phyloP scores from a whole-genome alignment of 1,140 invertebrate genomes.

The Asbolus verrucosus region DNA sequence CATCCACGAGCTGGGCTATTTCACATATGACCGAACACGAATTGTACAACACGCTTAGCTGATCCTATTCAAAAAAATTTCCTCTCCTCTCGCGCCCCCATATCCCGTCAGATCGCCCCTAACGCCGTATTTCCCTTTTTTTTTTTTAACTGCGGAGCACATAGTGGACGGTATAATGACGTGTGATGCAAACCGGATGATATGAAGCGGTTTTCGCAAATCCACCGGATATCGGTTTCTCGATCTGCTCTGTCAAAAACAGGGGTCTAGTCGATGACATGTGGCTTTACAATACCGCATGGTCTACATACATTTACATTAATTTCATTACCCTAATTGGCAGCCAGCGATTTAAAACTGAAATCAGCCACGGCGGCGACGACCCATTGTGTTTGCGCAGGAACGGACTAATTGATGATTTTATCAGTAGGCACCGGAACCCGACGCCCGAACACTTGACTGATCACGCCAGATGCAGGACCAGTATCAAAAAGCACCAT shows the following conservation, averaged over 20 bases:
- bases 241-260: constrained; percentile 53
- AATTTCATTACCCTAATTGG: constrained; percentile 55
- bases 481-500: constrained; percentile 31
- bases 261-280: constrained; percentile 56
- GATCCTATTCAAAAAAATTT: constrained; percentile 62
- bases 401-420: constrained; percentile 37
- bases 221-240: constrained; percentile 54
- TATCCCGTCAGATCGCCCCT: not conserved
- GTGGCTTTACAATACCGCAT: constrained; percentile 57
- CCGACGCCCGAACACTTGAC: constrained; percentile 35
- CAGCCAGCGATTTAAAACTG: constrained; percentile 39
- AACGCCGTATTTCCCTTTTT: constrained; percentile 14
- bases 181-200: constrained; percentile 35
- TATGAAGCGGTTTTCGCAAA: constrained; percentile 45
- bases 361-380: constrained; percentile 18
- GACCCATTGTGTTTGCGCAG: constrained; percentile 40
- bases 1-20: constrained; percentile 57
- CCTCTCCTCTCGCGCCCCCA: constrained; percentile 53
- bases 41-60: constrained; percentile 64
- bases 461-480: constrained; percentile 32
- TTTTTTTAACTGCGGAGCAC: constrained; percentile 23
- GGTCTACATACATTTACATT: constrained; percentile 58
- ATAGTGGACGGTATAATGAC: constrained; percentile 22
- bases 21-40: constrained; percentile 65
- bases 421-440: constrained; percentile 30